Percentiles rank a stretch among this genome's conserved stretches.
Conservation (phyloP, 2,797 vertebrate genomes). For the Loriculus beryllinus region DNA sequence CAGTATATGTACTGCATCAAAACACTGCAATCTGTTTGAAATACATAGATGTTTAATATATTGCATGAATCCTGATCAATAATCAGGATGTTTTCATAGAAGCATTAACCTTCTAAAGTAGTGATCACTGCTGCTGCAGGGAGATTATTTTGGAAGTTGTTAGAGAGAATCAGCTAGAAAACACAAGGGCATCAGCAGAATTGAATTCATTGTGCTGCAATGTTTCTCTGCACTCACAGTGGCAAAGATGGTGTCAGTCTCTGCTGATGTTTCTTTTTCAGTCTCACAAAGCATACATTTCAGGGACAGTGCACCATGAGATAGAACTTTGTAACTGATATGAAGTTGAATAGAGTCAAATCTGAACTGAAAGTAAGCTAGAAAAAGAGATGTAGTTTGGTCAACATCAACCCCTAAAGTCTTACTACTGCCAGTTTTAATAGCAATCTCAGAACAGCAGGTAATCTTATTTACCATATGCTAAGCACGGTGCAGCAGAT, state of each 20-base stretch:
- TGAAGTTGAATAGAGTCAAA: neutral
- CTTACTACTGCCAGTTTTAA: neutral
- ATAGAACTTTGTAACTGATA: neutral
- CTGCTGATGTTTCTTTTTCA: neutral
- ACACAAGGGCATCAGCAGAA: neutral
- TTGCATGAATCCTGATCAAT: neutral
- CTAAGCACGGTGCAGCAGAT: slow-evolving; percentile 7
- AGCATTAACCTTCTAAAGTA: neutral
- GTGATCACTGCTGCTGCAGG: neutral
- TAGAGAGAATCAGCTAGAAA: neutral
- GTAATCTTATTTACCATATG: slow-evolving; percentile 48
- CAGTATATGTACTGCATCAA: neutral
- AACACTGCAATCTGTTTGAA: neutral
- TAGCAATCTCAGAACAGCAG: slow-evolving; percentile 35
- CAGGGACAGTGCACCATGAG: neutral
- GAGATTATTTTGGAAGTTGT: neutral
- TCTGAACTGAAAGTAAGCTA: neutral
- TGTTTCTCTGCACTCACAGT: neutral
- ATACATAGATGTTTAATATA: neutral
- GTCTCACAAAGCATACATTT: neutral
- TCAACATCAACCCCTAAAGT: neutral
- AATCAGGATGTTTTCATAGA: neutral
- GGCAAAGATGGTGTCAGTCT: neutral
- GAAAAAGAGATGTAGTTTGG: neutral
- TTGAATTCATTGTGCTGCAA: neutral